These are phyloP conservation scores for Miniopterus natalensis DNA, from an alignment of 2,113 vertebrate species.

Conservation along the genomic window DNA sequence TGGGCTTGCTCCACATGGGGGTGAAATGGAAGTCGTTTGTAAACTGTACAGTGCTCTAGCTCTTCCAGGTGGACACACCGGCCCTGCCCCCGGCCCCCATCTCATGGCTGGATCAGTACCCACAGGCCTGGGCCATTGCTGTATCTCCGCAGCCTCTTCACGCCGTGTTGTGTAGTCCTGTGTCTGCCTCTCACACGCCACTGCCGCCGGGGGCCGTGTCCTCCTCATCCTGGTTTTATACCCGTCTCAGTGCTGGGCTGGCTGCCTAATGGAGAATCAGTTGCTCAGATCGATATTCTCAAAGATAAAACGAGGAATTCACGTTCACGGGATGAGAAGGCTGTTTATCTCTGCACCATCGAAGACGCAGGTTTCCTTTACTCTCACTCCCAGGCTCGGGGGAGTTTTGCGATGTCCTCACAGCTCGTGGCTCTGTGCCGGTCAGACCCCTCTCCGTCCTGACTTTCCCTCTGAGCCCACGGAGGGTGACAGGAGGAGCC, in stretches of 20 bases:
- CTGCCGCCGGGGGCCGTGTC: not conserved
- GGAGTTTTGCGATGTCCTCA: no score
- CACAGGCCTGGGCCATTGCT: not conserved
- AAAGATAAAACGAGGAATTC: not conserved
- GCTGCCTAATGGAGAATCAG: not conserved
- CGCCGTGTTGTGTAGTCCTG: not conserved
- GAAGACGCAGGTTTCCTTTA: no score
- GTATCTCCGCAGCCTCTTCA: not conserved
- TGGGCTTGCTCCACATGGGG: not conserved
- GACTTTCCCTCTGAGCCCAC: slow-evolving; percentile 22
- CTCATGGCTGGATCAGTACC: no score
- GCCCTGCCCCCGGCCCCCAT: no score
- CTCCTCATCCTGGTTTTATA: not conserved
- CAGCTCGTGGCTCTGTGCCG: not conserved
- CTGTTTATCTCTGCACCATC: not conserved
- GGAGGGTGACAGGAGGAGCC: not conserved
- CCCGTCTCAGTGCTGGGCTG: not conserved
- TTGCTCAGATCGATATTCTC: not conserved
- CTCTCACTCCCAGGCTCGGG: no score
- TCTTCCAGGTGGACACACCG: not conserved
- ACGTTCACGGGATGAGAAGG: not conserved
- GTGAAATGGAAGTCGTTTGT: not conserved
- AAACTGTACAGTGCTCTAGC: not conserved
- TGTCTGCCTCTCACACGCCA: not conserved
- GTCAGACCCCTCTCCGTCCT: not conserved